Evolutionary conservation across 2,888 invertebrate species (phyloP).

Genomic region (Lobophora halterata): DNA sequence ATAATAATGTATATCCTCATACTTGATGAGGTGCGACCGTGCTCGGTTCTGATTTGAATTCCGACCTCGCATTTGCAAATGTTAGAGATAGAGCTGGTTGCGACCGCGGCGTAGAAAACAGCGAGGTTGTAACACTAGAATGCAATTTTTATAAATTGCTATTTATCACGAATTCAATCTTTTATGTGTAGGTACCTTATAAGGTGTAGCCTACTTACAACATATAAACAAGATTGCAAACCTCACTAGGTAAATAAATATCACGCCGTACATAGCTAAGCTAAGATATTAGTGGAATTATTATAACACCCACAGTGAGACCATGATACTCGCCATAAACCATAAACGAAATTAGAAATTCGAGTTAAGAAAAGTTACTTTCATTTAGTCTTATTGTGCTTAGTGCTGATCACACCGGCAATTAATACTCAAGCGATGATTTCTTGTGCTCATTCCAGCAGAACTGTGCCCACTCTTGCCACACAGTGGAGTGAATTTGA

Average conservation of each 20-base stretch:
- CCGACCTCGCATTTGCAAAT: conserved; percentile 42
- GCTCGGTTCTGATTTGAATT: conserved; percentile 39
- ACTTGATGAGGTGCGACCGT: conserved; percentile 24
- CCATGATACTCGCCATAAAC: too few relatives aligned
- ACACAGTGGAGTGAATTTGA: conserved; percentile 39
- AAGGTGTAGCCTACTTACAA: conserved; percentile 3
- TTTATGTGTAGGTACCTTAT: conserved; percentile 1
- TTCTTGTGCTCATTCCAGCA: conserved; percentile 67
- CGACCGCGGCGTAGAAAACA: conserved; percentile 31
- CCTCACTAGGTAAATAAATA: too few relatives aligned
- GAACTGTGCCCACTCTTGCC: conserved; percentile 54
- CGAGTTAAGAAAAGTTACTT: conserved; percentile 25
- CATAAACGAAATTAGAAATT: conserved; percentile 24
- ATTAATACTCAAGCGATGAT: conserved; percentile 43
- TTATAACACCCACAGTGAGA: conserved; percentile 7
- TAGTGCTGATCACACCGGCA: conserved; percentile 32
- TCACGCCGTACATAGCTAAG: too few relatives aligned
- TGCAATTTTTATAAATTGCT: conserved; percentile 20
- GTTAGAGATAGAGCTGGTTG: conserved; percentile 31
- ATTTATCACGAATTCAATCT: conserved; percentile 13
- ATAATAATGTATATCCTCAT: conserved; percentile 27
- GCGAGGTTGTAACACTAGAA: conserved; percentile 15
- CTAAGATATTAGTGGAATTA: conserved; percentile 1
- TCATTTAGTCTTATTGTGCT: conserved; percentile 25
- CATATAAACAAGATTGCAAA: background rate